A percentile compares a stretch with the other conserved stretches of the same genome.
Evolutionary conservation across 1,140 invertebrate genomes (phyloP).

Genomic region (Lordiphosa collinella): DNA sequence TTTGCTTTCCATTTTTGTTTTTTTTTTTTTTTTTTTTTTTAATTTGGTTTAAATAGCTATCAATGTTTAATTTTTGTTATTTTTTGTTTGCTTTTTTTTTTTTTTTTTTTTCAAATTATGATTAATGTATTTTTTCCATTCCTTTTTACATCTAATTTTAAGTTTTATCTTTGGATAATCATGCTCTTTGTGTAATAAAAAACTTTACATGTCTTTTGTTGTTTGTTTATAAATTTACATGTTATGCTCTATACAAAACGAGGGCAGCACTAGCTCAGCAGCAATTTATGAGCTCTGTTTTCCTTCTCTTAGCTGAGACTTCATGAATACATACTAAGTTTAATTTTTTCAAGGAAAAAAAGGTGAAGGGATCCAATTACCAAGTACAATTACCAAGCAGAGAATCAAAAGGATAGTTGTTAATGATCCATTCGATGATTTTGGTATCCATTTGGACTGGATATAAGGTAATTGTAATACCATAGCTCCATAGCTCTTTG

Average conservation of each 20-base stretch:
- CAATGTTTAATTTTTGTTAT: slow-evolving; percentile 18
- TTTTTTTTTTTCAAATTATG: slow-evolving; percentile 40
- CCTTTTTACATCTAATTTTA: slow-evolving; percentile 71
- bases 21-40: slow-evolving; percentile 17
- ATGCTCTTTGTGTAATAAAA: slow-evolving; percentile 58
- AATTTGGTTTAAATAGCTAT: slow-evolving; percentile 71
- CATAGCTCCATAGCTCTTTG: too few species aligned
- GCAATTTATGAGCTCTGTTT: too few species aligned
- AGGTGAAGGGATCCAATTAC: too few species aligned
- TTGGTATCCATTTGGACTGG: too few species aligned
- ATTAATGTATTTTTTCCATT: slow-evolving; percentile 62
- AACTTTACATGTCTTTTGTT: slow-evolving; percentile 66
- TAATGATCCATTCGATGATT: too few species aligned
- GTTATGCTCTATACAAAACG: neutral
- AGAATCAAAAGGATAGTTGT: too few species aligned
- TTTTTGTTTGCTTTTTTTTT: slow-evolving; percentile 9
- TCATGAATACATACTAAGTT: too few species aligned
- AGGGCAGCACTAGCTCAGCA: too few species aligned
- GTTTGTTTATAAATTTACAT: slow-evolving; percentile 44
- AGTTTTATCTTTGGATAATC: slow-evolving; percentile 69
- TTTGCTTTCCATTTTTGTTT: slow-evolving; percentile 53
- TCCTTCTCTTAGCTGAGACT: too few species aligned
- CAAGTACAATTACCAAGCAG: too few species aligned
- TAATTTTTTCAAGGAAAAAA: too few species aligned
- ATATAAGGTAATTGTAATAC: too few species aligned